A percentile compares a stretch with the other conserved stretches of the same genome.
Conservation (phyloP, 1,140 invertebrate genomes). For the Asbolus verrucosus region DNA sequence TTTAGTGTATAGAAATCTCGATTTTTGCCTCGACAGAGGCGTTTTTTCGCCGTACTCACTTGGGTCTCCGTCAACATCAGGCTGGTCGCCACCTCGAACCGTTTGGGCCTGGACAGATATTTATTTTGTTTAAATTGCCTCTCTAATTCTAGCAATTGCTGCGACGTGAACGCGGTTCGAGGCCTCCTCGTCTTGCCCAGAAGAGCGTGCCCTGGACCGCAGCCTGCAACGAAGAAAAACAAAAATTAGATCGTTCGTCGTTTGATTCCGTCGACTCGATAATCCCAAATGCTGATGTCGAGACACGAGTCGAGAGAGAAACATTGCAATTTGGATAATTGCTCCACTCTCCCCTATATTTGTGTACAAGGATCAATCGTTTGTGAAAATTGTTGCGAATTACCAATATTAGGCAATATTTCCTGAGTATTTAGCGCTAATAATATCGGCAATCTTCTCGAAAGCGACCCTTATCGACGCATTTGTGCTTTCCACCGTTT, state of each 20-base stretch:
- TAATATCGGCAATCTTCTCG: too few species aligned
- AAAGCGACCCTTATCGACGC: too few species aligned
- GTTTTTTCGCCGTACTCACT: constrained; percentile 70
- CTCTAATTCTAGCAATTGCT: constrained; percentile 97
- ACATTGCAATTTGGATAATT: neutral
- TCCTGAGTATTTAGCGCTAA: neutral
- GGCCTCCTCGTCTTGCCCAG: constrained; percentile 96
- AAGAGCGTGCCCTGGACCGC: constrained; percentile 74
- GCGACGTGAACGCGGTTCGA: constrained; percentile 97
- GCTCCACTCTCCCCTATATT: neutral
- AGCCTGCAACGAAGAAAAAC: constrained; percentile 60
- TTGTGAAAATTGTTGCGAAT: neutral
- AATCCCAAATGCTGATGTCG: neutral
- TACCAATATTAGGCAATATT: neutral
- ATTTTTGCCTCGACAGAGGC: constrained; percentile 1
- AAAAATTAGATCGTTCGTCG: constrained; percentile 6
- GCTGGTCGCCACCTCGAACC: constrained; percentile 98
- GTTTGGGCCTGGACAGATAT: constrained; percentile 96
- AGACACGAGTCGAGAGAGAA: neutral
- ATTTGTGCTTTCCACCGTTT: too few species aligned
- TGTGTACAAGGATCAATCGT: neutral
- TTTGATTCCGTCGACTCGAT: neutral
- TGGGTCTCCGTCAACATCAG: constrained; percentile 98
- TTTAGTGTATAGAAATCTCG: constrained; percentile 42
- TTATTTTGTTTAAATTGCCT: constrained; percentile 99